These are phyloP conservation scores for Cricetomys ansorgei DNA, from an alignment of 2,113 vertebrate genomes.

Conservation along the genomic window DNA sequence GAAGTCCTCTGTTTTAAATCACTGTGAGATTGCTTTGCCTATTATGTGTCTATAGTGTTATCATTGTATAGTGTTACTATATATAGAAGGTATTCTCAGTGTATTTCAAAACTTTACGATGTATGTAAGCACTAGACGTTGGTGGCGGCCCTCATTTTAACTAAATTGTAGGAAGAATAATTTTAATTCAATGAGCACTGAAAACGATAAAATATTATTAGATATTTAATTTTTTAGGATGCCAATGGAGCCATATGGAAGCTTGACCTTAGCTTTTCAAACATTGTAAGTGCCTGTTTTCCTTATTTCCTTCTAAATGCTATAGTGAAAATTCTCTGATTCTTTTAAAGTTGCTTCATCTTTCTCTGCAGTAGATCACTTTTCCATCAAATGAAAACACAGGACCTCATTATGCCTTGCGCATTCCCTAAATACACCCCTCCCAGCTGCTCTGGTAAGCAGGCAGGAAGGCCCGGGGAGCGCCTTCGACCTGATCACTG, in stretches of 20 bases:
- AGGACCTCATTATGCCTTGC: not conserved
- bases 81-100: not conserved
- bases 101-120: slow-evolving; percentile 30
- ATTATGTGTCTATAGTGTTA: not conserved
- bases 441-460: not conserved
- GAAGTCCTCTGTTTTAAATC: not conserved
- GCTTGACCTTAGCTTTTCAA: slow-evolving; percentile 95
- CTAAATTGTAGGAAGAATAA: slow-evolving; percentile 33
- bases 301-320: slow-evolving; percentile 9
- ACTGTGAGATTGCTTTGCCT: slow-evolving; percentile 31
- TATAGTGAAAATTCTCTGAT: not conserved
- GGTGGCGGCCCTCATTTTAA: slow-evolving; percentile 15
- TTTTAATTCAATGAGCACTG: slow-evolving; percentile 24
- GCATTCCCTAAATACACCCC: not conserved
- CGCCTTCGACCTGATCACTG: not conserved
- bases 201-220: slow-evolving; percentile 22
- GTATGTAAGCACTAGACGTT: slow-evolving; percentile 1
- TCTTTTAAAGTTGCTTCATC: not conserved
- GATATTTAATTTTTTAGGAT: slow-evolving; percentile 88
- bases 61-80: too few species aligned
- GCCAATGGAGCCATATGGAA: slow-evolving; percentile 95
- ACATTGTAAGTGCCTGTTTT: slow-evolving; percentile 88
- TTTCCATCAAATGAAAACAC: slow-evolving; percentile 25
- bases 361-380: slow-evolving; percentile 1
- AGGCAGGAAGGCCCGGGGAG: not conserved